Percentiles rank a stretch among this genome's conserved stretches.
These are phyloP conservation scores for Dinocampus coccinellae DNA, from an alignment of 2,888 invertebrate species.

Conservation along the genomic window DNA sequence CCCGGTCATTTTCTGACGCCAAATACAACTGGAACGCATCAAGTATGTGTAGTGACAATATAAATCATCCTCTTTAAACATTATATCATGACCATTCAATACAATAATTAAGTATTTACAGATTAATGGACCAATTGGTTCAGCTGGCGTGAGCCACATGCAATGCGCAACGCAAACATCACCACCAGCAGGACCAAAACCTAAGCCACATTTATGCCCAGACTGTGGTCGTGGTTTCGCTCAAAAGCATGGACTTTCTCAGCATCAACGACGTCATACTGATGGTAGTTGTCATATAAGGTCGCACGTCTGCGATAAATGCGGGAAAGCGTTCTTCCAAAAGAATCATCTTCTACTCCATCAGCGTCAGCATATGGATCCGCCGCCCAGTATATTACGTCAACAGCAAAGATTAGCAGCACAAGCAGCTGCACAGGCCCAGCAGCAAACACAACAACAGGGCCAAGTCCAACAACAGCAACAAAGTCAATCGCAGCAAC, in stretches of 20 bases:
- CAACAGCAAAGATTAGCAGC: constrained; percentile 67
- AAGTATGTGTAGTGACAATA: constrained; percentile 52
- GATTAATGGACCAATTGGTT: constrained; percentile 67
- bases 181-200: constrained; percentile 71
- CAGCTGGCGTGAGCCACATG: constrained; percentile 65
- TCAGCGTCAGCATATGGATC: constrained; percentile 84
- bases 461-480: constrained; percentile 60
- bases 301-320: constrained; percentile 84
- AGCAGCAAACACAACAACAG: constrained; percentile 55
- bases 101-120: constrained; percentile 46
- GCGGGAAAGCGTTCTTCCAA: constrained; percentile 88
- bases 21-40: constrained; percentile 64
- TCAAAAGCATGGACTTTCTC: constrained; percentile 84
- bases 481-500: constrained; percentile 51
- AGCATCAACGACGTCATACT: constrained; percentile 84
- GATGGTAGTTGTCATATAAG: constrained; percentile 85
- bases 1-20: constrained; percentile 75
- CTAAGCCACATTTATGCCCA: constrained; percentile 83
- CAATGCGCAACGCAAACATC: constrained; percentile 68
- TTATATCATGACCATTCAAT: neutral
- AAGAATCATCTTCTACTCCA: constrained; percentile 87
- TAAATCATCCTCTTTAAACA: neutral
- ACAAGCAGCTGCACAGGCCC: constrained; percentile 65
- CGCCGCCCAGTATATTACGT: constrained; percentile 71
- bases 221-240: constrained; percentile 87